Base-by-base conservation (phyloP, 2,797 vertebrate species). In the Clarias fuscus region DNA sequence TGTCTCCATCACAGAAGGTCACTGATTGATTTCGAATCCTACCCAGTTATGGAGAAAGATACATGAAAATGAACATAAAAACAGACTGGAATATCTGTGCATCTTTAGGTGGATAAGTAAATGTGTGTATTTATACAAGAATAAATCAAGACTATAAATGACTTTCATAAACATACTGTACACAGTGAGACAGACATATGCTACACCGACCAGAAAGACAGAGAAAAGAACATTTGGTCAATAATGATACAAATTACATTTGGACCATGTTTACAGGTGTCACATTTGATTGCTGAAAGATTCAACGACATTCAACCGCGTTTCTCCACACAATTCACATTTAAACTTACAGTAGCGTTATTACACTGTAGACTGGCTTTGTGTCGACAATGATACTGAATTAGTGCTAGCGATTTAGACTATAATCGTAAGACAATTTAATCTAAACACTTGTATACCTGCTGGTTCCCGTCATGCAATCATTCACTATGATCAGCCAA, bases 321-420 rank as follows among this genome's bases (percentile, higher is more conserved):
- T 73, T 53, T n/a, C 43, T 73, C 43, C 30, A 78, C 22, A 61
- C 56, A 37, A 22, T 64, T 80, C 78, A 64, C 78, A 79, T 79
- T 78, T 33, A 33, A 77, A 58, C 4, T 20, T 5, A 22, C 8
- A 61, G n/a, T 58, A 22, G 4, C 37, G n/a, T 30, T 58, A 2
- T 56, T 18, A 20, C 58, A 15, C 7, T 13, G 75, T 17, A 58
- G 18, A 27, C 30, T 56, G 24, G 27, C 8, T 62, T 61, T 20
- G 0, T 30, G 53, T 37, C 33, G 5, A 62, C 11, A 3, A 24
- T 22, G 56, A 61, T 15, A 15, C 0, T n/a, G 59, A 62, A 79
- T 40, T 61, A 77, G 59, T 17, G 58, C 37, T 24, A 6, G 6
- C 15, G 48, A 53, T 53, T 30, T 7, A 37, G 17, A 10, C 10